Evolutionary conservation across 1,140 invertebrate species (phyloP), one percentile per base, ranked within the genome.

Genomic region (Drosophila ironensis): DNA sequence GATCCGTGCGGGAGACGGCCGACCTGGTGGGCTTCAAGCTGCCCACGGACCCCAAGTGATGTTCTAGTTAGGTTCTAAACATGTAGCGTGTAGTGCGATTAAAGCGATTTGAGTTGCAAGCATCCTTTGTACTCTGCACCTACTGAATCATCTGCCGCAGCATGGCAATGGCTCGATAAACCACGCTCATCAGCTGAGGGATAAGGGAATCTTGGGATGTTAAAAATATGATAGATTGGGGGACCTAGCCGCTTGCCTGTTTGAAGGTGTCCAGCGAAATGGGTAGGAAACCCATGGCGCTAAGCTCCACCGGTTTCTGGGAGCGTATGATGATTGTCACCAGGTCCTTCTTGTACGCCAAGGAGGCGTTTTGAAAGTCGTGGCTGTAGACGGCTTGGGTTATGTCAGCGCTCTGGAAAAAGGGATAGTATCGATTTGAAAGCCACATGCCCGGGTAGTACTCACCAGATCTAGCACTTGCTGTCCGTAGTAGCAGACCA

Each of bases 1-100:
- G 95, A 40, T 93, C 91, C 35, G 90, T 96, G 5, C 91, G 93
- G 72, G 94, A 96, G 70, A 96, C 96, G 6, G 96, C 96, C 9
- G 92, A 93, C 74, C 90, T 96, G 77, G 95, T 97, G 45, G 96
- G 96, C 17, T 96, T 97, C 72, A 96, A 96, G 84, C 88, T 97
- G 22, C 96, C 96, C 0, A 94, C 95, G 81, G 95, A 96, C 91
- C 94, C 95, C 9, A 95, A 93, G 80, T 93, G 57, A 87, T 2
- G 30, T 33, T 45, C 22, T 24, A 35, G 35, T 28, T 40, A 44
- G 45, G 22, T 33, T 25, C 11, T 52, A 56, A 2, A 16, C 12
- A 16, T 37, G 22, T 30, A 41, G 14, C 11, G 20, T 30, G 24
- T 70, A 41, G 54, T 53, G 28, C 38, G 56, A 72, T 63, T 70